phyloP scores from a whole-genome alignment of 1,140 invertebrate species.

The Caenorhabditis latens region DNA sequence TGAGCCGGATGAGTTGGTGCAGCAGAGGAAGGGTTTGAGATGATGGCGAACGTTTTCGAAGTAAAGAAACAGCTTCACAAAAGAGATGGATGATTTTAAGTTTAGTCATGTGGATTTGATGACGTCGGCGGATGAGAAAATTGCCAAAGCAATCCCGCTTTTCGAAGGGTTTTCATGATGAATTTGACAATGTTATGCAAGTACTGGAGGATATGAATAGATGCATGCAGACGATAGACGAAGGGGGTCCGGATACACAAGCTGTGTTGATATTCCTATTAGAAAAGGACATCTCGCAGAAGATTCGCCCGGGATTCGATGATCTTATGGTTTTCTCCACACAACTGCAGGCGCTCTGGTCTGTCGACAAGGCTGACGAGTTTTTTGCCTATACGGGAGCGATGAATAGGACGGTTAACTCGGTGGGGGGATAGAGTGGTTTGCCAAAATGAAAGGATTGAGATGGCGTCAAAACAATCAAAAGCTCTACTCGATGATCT shows the following conservation, averaged over 20 bases:
- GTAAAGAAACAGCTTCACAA: conserved; percentile 89
- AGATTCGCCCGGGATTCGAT: conserved; percentile 83
- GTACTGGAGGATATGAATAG: conserved; percentile 77
- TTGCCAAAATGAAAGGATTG: conserved; percentile 89
- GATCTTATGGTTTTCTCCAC: conserved; percentile 90
- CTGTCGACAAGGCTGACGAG: conserved; percentile 88
- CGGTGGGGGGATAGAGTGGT: conserved; percentile 91
- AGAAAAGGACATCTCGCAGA: conserved; percentile 62
- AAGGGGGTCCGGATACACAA: conserved; percentile 84
- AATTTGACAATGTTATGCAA: conserved; percentile 89
- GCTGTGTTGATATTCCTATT: conserved; percentile 78
- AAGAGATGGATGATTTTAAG: conserved; percentile 85
- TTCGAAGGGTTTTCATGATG: conserved; percentile 94
- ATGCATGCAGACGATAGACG: conserved; percentile 78
- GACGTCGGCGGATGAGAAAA: conserved; percentile 83
- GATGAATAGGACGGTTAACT: conserved; percentile 92
- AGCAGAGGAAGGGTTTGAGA: conserved; percentile 58
- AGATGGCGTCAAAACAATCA: conserved; percentile 86
- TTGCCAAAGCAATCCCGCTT: conserved; percentile 79
- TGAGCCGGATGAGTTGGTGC: conserved; percentile 89
- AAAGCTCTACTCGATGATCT: conserved; percentile 89
- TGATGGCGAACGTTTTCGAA: conserved; percentile 88
- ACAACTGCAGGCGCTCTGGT: conserved; percentile 90
- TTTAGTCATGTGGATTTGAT: conserved; percentile 83
- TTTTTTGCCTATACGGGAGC: conserved; percentile 91